Evolutionary conservation across 2,888 invertebrate species (phyloP).

Genomic region (Syritta pipiens): DNA sequence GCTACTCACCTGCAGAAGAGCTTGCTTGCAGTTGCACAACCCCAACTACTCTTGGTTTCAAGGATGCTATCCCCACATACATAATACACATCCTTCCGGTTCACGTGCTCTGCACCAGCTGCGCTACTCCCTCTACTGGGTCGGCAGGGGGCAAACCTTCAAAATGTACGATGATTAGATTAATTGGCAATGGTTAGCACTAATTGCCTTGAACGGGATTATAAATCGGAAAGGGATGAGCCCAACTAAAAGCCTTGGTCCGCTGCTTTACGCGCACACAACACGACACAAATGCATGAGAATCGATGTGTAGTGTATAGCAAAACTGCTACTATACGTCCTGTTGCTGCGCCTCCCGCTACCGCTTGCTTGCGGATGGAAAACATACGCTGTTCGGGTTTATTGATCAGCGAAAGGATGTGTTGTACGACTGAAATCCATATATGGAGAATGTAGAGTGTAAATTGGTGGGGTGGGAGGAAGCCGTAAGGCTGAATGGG

Average conservation of each 20-base stretch:
- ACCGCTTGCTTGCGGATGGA: too few relatives aligned
- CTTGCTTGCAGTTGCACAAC: too few relatives aligned
- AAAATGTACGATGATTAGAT: conserved; percentile 26
- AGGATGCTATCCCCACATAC: too few relatives aligned
- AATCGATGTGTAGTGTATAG: too few relatives aligned
- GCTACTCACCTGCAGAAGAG: too few relatives aligned
- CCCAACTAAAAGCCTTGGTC: neutral
- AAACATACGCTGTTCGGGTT: conserved; percentile 29
- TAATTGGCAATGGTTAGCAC: conserved; percentile 32
- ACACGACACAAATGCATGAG: neutral
- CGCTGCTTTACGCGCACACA: neutral
- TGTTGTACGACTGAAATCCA: conserved; percentile 4
- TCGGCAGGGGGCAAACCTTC: too few relatives aligned
- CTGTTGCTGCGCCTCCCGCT: neutral
- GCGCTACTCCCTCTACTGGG: too few relatives aligned
- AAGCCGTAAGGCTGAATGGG: too few relatives aligned
- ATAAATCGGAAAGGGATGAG: conserved; percentile 30
- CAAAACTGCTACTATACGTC: neutral
- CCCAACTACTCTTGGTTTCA: too few relatives aligned
- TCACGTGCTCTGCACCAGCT: too few relatives aligned
- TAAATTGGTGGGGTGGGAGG: neutral
- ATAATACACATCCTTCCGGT: too few relatives aligned
- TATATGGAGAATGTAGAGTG: neutral
- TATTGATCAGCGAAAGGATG: conserved; percentile 32
- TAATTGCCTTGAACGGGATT: conserved; percentile 36